Percentiles rank a stretch among this genome's conserved stretches.
These are phyloP conservation scores for Phocides pigmalion DNA, from an alignment of 1,140 invertebrate species.

Conservation along the genomic window DNA sequence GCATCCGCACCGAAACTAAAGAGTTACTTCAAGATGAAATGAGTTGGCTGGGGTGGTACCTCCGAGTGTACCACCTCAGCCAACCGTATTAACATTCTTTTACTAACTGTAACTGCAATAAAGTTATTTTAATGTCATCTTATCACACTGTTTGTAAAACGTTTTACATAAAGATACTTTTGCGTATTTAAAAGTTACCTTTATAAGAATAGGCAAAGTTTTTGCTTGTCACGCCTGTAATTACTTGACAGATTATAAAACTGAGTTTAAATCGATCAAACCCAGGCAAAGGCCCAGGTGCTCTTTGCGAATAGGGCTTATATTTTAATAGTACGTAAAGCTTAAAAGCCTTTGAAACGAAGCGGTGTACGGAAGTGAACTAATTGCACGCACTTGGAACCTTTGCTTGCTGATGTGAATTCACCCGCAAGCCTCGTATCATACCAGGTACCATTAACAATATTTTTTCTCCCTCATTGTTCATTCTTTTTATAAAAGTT, in stretches of 20 bases:
- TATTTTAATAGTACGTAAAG: slow-evolving; percentile 34
- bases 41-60: no score
- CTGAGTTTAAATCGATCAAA: slow-evolving; percentile 15
- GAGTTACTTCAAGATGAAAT: no score
- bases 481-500: background rate
- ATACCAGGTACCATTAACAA: background rate
- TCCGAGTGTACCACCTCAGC: no score
- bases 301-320: slow-evolving; percentile 24
- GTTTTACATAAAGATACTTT: no score
- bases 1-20: no score
- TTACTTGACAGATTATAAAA: background rate
- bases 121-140: no score
- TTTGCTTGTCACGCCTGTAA: background rate
- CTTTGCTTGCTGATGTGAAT: slow-evolving; percentile 56
- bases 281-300: slow-evolving; percentile 20
- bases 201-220: background rate
- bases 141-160: no score
- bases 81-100: no score
- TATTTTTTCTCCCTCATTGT: slow-evolving; percentile 13
- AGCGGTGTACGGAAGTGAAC: slow-evolving; percentile 52
- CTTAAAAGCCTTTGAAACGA: slow-evolving; percentile 47
- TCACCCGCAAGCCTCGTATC: slow-evolving; percentile 35
- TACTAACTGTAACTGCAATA: no score
- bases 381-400: slow-evolving; percentile 60
- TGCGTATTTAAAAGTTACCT: background rate